Conservation (phyloP, 1,140 invertebrate genomes). For the Brachionus calyciflorus region DNA sequence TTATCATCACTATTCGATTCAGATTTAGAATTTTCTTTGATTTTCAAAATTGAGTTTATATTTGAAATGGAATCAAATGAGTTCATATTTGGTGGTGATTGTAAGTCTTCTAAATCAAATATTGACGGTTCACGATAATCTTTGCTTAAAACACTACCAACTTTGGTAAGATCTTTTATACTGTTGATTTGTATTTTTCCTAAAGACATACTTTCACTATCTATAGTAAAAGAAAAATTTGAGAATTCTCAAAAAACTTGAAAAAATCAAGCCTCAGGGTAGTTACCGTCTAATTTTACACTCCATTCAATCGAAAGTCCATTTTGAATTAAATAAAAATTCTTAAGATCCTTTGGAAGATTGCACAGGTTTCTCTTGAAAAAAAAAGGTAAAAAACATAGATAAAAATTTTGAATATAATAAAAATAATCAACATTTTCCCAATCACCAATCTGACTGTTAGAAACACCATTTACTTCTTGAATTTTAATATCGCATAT, state of each 20-base stretch:
- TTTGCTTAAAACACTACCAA: conserved; percentile 49
- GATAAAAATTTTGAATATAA: neutral
- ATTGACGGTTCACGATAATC: conserved; percentile 51
- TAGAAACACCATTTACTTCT: neutral
- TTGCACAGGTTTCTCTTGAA: conserved; percentile 58
- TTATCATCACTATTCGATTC: neutral
- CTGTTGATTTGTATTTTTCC: conserved; percentile 62
- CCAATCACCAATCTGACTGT: conserved; percentile 36
- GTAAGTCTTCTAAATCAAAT: conserved; percentile 51
- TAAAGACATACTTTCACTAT: conserved; percentile 53
- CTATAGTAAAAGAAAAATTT: conserved; percentile 47
- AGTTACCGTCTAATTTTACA: conserved; percentile 73
- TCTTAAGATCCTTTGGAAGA: conserved; percentile 76
- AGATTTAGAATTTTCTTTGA: neutral
- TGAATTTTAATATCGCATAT: conserved; percentile 14
- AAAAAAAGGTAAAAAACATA: conserved; percentile 51
- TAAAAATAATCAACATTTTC: conserved; percentile 13
- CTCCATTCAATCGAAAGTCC: conserved; percentile 83
- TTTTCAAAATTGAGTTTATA: neutral
- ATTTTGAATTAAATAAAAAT: conserved; percentile 81
- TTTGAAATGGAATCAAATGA: neutral
- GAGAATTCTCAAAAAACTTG: neutral
- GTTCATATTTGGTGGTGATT: neutral
- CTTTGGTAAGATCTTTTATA: conserved; percentile 55
- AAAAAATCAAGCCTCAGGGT: neutral